These are phyloP conservation scores for Peromyscus leucopus DNA, from an alignment of 2,113 vertebrate species.

Conservation along the genomic window DNA sequence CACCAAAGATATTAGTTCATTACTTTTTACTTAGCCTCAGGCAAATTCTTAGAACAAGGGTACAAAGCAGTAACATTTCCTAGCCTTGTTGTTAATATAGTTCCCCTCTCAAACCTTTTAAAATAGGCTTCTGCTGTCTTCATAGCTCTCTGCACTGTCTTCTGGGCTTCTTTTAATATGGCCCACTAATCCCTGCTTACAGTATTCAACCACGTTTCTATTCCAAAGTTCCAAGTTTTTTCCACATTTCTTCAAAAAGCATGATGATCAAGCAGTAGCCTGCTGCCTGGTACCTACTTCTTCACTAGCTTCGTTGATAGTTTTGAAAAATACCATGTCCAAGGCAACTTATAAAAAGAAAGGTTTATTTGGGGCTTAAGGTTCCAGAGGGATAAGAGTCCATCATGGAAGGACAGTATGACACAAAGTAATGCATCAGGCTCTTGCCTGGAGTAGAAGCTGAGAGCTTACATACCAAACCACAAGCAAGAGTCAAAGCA, in stretches of 20 bases:
- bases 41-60: neutral
- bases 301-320: neutral
- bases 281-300: neutral
- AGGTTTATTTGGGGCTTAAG: neutral
- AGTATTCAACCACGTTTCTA: neutral
- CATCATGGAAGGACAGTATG: neutral
- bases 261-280: neutral
- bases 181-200: neutral
- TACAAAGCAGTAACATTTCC: neutral
- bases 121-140: neutral
- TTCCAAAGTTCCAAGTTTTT: neutral
- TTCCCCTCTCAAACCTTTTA: neutral
- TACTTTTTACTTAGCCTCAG: neutral
- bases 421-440: neutral
- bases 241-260: neutral
- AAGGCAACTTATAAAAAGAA: neutral
- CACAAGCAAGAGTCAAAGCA: neutral
- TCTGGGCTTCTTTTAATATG: neutral
- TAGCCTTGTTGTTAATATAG: neutral
- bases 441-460: neutral
- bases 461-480: neutral
- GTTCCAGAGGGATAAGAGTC: neutral
- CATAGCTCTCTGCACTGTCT: neutral
- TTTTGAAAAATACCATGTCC: neutral
- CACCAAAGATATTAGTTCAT: neutral